Conservation (phyloP, 2,113 vertebrate species). For the Catharus minimus region DNA sequence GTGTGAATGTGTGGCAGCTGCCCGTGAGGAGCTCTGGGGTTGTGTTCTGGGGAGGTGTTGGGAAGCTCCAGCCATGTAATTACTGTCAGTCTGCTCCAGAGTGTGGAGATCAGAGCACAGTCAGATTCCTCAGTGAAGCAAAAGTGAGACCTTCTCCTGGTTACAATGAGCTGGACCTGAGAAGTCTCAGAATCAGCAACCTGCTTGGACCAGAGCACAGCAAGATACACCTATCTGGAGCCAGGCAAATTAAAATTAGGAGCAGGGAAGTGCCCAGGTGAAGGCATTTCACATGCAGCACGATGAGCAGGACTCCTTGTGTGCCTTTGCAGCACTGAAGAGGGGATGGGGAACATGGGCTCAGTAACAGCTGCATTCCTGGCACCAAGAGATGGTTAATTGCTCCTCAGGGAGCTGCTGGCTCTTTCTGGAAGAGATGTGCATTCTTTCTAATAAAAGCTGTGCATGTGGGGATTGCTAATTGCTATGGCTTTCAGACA, state of each 20-base stretch:
- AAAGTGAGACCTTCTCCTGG: background rate
- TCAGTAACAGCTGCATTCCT: background rate
- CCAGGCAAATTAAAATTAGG: background rate
- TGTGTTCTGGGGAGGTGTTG: fast-evolving
- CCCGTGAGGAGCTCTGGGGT: background rate
- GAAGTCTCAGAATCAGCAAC: background rate
- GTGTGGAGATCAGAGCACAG: background rate
- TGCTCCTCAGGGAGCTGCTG: slow-evolving; percentile 6
- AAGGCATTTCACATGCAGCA: background rate
- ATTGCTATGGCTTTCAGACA: slow-evolving; percentile 63
- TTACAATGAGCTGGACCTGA: background rate
- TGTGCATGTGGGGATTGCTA: slow-evolving; percentile 53
- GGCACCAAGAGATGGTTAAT: background rate
- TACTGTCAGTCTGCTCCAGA: background rate
- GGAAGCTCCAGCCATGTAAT: background rate
- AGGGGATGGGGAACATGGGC: background rate
- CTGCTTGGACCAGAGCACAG: background rate
- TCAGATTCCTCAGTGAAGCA: background rate
- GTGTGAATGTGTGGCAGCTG: background rate
- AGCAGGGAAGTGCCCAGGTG: background rate
- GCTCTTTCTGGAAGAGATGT: slow-evolving; percentile 38
- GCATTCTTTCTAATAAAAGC: slow-evolving; percentile 62
- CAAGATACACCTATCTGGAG: background rate
- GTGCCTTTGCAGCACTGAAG: background rate
- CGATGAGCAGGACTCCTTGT: background rate